Conservation (phyloP, 2,888 invertebrate species). For the Chaetogeoica ovagalla region DNA sequence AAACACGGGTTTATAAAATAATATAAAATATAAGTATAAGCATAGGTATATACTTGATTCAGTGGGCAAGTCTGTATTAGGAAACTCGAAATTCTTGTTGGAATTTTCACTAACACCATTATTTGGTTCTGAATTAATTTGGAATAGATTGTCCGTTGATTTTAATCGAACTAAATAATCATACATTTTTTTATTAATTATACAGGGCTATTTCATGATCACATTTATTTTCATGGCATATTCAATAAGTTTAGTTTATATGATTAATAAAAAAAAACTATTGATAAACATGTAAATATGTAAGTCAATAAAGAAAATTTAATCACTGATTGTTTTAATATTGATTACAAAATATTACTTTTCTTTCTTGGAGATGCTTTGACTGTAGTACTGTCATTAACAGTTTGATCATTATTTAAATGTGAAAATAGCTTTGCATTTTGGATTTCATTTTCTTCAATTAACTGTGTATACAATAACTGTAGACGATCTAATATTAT, state of each 20-base stretch:
- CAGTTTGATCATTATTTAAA: slow-evolving; percentile 58
- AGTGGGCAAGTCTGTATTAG: not conserved
- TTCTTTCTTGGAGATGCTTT: slow-evolving; percentile 45
- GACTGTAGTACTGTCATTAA: not conserved
- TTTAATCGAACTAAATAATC: not conserved
- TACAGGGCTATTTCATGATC: too few species aligned
- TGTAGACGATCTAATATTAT: slow-evolving; percentile 83
- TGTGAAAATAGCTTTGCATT: slow-evolving; percentile 65
- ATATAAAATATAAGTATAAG: not conserved
- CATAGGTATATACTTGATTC: slow-evolving; percentile 8
- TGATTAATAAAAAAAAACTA: too few species aligned
- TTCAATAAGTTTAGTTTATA: too few species aligned
- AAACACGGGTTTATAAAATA: not conserved
- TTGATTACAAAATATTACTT: slow-evolving; percentile 9
- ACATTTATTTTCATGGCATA: too few species aligned
- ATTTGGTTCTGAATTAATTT: not conserved
- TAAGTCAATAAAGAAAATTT: too few species aligned
- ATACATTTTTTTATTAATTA: not conserved
- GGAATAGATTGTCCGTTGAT: too few species aligned
- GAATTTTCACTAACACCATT: not conserved
- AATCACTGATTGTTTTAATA: not conserved
- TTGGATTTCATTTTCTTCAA: slow-evolving; percentile 59
- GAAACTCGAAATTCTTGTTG: not conserved
- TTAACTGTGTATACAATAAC: slow-evolving; percentile 68
- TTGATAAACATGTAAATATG: too few species aligned